A percentile compares a stretch with the other conserved stretches of the same genome.
Conservation (phyloP, 1,140 invertebrate species). For the Tribolium castaneum region DNA sequence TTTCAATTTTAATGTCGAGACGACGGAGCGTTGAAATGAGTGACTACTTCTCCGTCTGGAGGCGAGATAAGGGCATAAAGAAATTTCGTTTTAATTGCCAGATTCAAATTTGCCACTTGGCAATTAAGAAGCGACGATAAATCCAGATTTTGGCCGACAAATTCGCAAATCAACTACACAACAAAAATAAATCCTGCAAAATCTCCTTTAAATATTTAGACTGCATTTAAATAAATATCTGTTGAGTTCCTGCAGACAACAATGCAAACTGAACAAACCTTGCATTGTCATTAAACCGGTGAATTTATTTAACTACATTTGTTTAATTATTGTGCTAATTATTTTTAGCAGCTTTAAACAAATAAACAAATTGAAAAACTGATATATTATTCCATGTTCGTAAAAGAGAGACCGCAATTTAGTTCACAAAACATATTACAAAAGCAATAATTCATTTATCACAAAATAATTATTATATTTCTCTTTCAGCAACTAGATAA, state of each 20-base stretch:
- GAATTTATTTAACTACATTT: background rate
- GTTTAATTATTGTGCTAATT: background rate
- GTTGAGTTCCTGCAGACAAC: background rate
- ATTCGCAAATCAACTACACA: background rate
- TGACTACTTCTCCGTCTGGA: conserved; percentile 29
- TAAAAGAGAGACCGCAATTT: background rate
- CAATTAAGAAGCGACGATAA: conserved; percentile 39
- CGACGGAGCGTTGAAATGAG: conserved; percentile 40
- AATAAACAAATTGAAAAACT: background rate
- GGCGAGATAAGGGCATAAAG: conserved; percentile 38
- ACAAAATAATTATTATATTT: background rate
- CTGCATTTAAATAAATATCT: too few relatives aligned
- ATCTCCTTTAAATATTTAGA: too few relatives aligned
- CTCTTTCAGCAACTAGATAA: background rate
- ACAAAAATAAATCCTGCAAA: too few relatives aligned
- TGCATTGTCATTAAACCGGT: background rate
- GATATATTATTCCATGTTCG: background rate
- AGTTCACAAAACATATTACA: background rate
- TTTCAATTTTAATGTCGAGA: conserved; percentile 53
- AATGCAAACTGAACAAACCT: background rate
- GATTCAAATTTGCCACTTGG: conserved; percentile 39
- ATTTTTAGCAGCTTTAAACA: background rate
- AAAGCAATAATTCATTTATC: background rate
- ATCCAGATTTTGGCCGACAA: conserved; percentile 37
- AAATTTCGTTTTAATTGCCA: conserved; percentile 45